Conservation (phyloP, 2,113 vertebrate genomes). For the Calidris pugnax region DNA sequence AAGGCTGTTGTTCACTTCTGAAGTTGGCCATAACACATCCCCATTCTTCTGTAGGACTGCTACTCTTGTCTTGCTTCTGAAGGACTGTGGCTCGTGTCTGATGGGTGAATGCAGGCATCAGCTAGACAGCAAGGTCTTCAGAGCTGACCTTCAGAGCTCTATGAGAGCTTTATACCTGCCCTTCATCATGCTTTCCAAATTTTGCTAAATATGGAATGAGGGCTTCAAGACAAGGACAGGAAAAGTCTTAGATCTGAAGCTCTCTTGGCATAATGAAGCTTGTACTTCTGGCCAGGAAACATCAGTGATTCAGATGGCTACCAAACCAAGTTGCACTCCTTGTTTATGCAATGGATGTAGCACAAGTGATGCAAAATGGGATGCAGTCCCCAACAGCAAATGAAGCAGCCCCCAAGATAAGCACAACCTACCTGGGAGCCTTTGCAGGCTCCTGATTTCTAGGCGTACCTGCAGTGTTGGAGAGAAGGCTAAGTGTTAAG, state of each 20-base stretch:
- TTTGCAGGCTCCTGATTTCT: neutral
- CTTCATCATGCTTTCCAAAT: neutral
- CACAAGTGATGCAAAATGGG: neutral
- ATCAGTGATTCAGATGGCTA: neutral
- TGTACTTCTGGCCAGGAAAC: neutral
- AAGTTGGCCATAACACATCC: neutral
- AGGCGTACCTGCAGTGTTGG: neutral
- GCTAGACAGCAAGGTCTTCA: neutral
- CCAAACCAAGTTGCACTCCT: neutral
- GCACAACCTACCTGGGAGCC: neutral
- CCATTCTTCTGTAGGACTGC: neutral
- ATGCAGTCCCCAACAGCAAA: neutral
- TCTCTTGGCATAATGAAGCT: neutral
- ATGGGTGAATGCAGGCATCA: neutral
- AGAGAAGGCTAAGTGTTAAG: neutral
- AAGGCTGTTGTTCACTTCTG: neutral
- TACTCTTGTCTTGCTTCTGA: neutral
- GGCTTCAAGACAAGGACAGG: neutral
- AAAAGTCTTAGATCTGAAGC: neutral
- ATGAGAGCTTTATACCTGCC: neutral
- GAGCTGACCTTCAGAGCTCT: neutral
- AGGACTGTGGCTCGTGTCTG: neutral
- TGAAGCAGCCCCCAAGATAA: neutral
- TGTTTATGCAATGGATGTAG: neutral
- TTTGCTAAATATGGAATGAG: neutral